A percentile compares a stretch with the other conserved stretches of the same genome.
Conservation (phyloP, 2,113 vertebrate species). For the Oryzias celebensis region DNA sequence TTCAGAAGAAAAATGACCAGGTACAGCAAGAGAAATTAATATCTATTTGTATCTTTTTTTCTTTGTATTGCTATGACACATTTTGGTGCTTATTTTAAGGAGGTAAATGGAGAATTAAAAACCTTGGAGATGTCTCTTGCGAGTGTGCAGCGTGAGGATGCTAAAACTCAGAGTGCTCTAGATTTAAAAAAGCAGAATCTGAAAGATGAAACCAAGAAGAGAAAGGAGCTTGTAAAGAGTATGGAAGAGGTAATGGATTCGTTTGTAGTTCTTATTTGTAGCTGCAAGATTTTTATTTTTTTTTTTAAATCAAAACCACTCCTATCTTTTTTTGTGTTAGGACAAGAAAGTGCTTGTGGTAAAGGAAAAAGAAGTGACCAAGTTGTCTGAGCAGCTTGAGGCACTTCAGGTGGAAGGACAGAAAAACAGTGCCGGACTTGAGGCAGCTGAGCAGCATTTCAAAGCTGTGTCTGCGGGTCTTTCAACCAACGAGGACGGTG, state of each 20-base stretch:
- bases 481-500: conserved; percentile 86
- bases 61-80: background rate
- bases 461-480: conserved; percentile 89
- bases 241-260: conserved; percentile 82
- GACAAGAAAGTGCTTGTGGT: conserved; percentile 83
- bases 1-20: conserved; percentile 86
- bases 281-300: background rate
- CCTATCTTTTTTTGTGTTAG: conserved; percentile 59
- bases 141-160: conserved; percentile 82
- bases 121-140: conserved; percentile 82
- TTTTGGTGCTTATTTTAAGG: conserved; percentile 66
- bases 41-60: background rate
- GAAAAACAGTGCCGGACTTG: conserved; percentile 78
- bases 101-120: conserved; percentile 76
- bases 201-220: conserved; percentile 83
- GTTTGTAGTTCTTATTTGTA: background rate
- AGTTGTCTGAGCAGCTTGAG: conserved; percentile 73
- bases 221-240: conserved; percentile 81
- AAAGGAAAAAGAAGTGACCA: conserved; percentile 87
- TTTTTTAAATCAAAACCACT: background rate
- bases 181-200: conserved; percentile 90
- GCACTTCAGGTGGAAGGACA: conserved; percentile 78
- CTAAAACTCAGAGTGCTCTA: conserved; percentile 86
- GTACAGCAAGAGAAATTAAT: conserved; percentile 53
- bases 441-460: conserved; percentile 86